phyloP scores from a whole-genome alignment of 2,113 vertebrate species.

The Pluvianellus socialis region DNA sequence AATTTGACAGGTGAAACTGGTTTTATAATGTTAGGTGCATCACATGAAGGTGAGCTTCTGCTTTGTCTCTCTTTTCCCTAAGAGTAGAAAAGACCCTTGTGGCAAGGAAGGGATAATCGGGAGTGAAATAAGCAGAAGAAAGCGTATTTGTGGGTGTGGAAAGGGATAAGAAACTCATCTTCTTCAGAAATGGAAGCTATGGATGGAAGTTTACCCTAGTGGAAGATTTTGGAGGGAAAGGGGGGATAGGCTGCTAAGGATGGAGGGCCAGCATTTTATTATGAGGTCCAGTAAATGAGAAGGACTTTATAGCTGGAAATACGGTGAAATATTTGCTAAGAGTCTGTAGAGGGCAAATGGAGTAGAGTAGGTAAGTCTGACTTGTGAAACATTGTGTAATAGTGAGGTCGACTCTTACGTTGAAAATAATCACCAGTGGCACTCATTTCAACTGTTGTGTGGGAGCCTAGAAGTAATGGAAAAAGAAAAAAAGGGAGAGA shows the following conservation, averaged over 20 bases:
- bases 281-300: not conserved
- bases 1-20: not conserved
- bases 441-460: not conserved
- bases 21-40: not conserved
- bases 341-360: not conserved
- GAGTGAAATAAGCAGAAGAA: not conserved
- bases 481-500: not conserved
- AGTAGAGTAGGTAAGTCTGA: not conserved
- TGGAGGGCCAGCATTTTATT: not conserved
- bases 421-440: not conserved
- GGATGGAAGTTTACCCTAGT: not conserved
- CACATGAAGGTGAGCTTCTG: not conserved
- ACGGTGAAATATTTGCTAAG: not conserved
- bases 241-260: not conserved
- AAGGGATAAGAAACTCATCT: not conserved
- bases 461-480: not conserved
- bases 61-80: not conserved
- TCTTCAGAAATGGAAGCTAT: not conserved
- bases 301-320: not conserved
- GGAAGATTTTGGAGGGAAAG: not conserved
- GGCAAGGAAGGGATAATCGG: not conserved
- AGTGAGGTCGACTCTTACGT: fast-evolving
- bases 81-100: not conserved
- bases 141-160: not conserved
- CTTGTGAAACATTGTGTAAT: not conserved